A percentile compares a stretch with the other conserved stretches of the same genome.
Conservation (phyloP, 2,888 invertebrate genomes). For the Diachrysia chrysitis region DNA sequence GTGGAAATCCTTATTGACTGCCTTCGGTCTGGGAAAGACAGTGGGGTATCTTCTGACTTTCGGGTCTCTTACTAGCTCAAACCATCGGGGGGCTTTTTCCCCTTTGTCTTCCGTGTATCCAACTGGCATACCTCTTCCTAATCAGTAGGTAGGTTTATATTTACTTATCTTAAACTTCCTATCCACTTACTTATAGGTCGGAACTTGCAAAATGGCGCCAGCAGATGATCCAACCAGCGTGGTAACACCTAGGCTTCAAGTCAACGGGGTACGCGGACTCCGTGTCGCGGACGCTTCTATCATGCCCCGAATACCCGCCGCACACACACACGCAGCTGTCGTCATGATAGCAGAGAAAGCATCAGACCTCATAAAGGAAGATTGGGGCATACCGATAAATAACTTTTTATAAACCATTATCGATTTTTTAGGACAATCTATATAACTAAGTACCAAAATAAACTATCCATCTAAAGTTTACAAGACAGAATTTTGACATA, state of each 20-base stretch:
- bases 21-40: too few species aligned
- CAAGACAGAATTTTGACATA: too few species aligned
- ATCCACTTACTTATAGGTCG: slow-evolving; percentile 76
- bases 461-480: too few species aligned
- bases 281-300: slow-evolving; percentile 88
- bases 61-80: too few species aligned
- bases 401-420: not conserved
- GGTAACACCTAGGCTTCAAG: slow-evolving; percentile 88
- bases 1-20: too few species aligned
- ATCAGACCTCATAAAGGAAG: slow-evolving; percentile 85
- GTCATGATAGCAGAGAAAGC: slow-evolving; percentile 89
- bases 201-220: slow-evolving; percentile 93
- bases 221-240: slow-evolving; percentile 90
- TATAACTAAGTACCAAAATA: too few species aligned
- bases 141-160: too few species aligned
- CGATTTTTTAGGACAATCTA: not conserved
- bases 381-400: slow-evolving; percentile 72
- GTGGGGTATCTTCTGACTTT: too few species aligned
- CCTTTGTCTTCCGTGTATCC: too few species aligned
- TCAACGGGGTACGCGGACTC: slow-evolving; percentile 79
- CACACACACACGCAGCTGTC: slow-evolving; percentile 87
- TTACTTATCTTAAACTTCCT: not conserved
- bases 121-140: too few species aligned
- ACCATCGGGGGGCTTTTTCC: too few species aligned
- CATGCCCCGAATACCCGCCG: slow-evolving; percentile 87